Percentiles rank a stretch among this genome's conserved stretches.
Evolutionary conservation across 1,140 invertebrate species (phyloP).

Genomic region (Cydia pomonella): DNA sequence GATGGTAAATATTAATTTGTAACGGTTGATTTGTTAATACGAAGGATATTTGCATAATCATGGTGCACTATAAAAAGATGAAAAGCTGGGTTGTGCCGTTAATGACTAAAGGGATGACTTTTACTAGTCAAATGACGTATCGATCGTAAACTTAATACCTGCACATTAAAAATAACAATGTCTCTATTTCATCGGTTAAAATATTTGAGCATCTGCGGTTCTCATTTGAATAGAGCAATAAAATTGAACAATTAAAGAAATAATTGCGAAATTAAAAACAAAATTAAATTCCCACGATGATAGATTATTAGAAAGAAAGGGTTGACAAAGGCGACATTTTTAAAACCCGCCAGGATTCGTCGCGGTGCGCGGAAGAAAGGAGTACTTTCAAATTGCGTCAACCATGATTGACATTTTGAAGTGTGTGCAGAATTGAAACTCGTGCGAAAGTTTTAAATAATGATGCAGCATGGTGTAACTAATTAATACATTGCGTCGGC

Average conservation of each 20-base stretch:
- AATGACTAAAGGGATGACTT: constrained; percentile 64
- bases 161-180: constrained; percentile 54
- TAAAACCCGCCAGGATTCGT: constrained; percentile 68
- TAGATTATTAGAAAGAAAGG: constrained; percentile 52
- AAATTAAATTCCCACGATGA: constrained; percentile 57
- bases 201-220: constrained; percentile 58
- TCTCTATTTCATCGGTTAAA: constrained; percentile 51
- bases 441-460: constrained; percentile 68
- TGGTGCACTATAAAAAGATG: constrained; percentile 45
- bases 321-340: constrained; percentile 70
- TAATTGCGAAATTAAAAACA: constrained; percentile 8
- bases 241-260: constrained; percentile 48
- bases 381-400: constrained; percentile 63
- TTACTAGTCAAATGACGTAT: constrained; percentile 68
- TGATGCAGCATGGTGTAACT: constrained; percentile 48
- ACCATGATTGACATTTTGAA: constrained; percentile 68
- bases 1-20: constrained; percentile 76
- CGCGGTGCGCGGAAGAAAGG: constrained; percentile 60
- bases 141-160: constrained; percentile 58
- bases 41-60: constrained; percentile 73
- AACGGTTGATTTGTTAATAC: constrained; percentile 78
- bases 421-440: constrained; percentile 63
- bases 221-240: constrained; percentile 46
- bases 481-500: constrained; percentile 38
- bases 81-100: constrained; percentile 44